Conservation (phyloP, 2,797 vertebrate genomes). For the Muscicapa comitata region DNA sequence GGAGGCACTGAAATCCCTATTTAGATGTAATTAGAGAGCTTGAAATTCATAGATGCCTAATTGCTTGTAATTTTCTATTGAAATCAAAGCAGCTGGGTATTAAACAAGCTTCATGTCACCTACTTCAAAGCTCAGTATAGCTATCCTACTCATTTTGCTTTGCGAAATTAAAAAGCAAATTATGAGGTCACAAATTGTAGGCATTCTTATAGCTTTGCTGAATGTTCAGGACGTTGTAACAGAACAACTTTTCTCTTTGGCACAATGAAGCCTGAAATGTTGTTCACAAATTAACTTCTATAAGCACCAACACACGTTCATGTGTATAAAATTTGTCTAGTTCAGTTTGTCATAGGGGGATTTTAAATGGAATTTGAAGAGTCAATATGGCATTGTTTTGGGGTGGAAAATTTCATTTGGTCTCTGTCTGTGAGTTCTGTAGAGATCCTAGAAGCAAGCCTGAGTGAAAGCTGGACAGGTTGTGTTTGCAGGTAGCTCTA, state of each 20-base stretch:
- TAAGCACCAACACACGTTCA: not conserved
- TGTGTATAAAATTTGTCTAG: not conserved
- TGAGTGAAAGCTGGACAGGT: not conserved
- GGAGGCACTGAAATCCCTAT: conserved; percentile 5
- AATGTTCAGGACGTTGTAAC: not conserved
- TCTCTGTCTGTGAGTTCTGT: not conserved
- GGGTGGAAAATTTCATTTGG: not conserved
- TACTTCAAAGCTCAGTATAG: conserved; percentile 6
- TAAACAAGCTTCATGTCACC: conserved; percentile 12
- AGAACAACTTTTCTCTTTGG: not conserved
- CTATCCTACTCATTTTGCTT: not conserved
- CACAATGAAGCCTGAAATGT: not conserved
- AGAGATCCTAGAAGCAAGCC: not conserved
- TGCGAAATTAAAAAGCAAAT: not conserved
- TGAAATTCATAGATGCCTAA: conserved; percentile 28
- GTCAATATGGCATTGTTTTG: not conserved
- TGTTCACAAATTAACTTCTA: not conserved
- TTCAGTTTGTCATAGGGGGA: not conserved
- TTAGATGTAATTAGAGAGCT: conserved; percentile 29
- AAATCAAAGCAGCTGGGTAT: conserved; percentile 1
- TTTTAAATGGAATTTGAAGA: not conserved
- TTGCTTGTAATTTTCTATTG: not conserved
- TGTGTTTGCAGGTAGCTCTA: conserved; percentile 61
- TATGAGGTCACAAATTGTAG: not conserved
- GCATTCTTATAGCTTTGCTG: not conserved